Conservation (phyloP, 1,140 invertebrate species). For the Octopus sinensis region DNA sequence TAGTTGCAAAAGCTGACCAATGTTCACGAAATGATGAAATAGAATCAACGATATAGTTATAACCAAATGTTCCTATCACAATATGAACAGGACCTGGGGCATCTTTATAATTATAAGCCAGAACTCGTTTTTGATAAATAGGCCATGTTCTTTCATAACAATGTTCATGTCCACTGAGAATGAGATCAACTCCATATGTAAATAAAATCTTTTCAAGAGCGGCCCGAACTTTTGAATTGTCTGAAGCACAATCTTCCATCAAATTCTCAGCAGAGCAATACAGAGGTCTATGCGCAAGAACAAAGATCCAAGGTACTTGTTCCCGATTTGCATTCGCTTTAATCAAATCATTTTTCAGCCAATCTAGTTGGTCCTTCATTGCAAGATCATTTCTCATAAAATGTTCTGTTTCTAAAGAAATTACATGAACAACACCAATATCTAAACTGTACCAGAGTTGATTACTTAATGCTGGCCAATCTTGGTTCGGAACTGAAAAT, state of each 20-base stretch:
- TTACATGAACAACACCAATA: slow-evolving; percentile 50
- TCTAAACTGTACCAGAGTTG: slow-evolving; percentile 58
- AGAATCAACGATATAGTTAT: slow-evolving; percentile 50
- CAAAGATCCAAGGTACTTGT: slow-evolving; percentile 52
- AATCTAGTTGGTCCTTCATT: slow-evolving; percentile 33
- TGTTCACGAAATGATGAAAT: slow-evolving; percentile 26
- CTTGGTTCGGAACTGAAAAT: slow-evolving; percentile 54
- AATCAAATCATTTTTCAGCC: slow-evolving; percentile 44
- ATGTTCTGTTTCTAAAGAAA: slow-evolving; percentile 43
- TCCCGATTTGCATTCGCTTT: slow-evolving; percentile 41
- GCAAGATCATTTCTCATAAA: slow-evolving; percentile 27
- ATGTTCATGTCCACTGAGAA: slow-evolving; percentile 95
- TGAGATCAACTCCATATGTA: slow-evolving; percentile 85
- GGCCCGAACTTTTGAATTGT: slow-evolving; percentile 26
- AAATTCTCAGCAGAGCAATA: slow-evolving; percentile 46
- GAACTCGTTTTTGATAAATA: slow-evolving; percentile 77
- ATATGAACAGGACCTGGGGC: slow-evolving; percentile 45
- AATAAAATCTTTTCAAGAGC: slow-evolving; percentile 80
- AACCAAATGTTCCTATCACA: slow-evolving; percentile 41
- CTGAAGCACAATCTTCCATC: slow-evolving; percentile 59
- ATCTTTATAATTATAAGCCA: slow-evolving; percentile 39
- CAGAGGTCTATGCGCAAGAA: slow-evolving; percentile 52
- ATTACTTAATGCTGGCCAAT: slow-evolving; percentile 46
- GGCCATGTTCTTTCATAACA: slow-evolving; percentile 92
- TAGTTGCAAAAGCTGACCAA: slow-evolving; percentile 40